Conservation (phyloP, 2,113 vertebrate genomes). For the Petrocephalus zakoni region DNA sequence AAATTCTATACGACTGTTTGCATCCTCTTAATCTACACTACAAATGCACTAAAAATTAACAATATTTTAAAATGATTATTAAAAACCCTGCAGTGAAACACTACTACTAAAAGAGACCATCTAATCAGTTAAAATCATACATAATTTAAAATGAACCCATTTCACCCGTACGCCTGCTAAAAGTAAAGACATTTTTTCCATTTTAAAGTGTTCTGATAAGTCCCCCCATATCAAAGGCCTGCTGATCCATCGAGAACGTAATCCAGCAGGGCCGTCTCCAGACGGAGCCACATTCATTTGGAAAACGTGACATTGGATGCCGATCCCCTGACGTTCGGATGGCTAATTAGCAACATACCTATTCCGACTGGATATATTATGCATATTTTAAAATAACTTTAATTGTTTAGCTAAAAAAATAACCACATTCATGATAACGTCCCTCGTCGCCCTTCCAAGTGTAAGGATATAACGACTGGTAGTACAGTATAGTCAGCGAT, state of each 20-base stretch:
- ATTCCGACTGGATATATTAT: not conserved
- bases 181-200: not conserved
- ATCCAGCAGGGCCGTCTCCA: constrained; percentile 1
- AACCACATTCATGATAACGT: not conserved
- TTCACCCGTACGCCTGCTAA: not conserved
- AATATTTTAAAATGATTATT: not conserved
- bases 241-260: not conserved
- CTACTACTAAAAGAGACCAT: too few species aligned
- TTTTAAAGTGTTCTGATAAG: not conserved
- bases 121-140: not conserved
- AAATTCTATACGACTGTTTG: not conserved
- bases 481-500: not conserved
- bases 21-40: not conserved
- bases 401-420: not conserved
- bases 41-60: not conserved
- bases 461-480: not conserved
- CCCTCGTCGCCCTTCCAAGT: not conserved
- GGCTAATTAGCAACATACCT: not conserved
- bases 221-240: not conserved
- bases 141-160: not conserved
- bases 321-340: not conserved
- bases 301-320: not conserved
- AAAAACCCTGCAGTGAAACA: not conserved
- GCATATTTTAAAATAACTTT: not conserved
- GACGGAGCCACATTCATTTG: not conserved